A percentile compares a stretch with the other conserved stretches of the same genome.
These are phyloP conservation scores for Hepsetus odoe DNA, from an alignment of 2,113 vertebrate species.

Conservation along the genomic window DNA sequence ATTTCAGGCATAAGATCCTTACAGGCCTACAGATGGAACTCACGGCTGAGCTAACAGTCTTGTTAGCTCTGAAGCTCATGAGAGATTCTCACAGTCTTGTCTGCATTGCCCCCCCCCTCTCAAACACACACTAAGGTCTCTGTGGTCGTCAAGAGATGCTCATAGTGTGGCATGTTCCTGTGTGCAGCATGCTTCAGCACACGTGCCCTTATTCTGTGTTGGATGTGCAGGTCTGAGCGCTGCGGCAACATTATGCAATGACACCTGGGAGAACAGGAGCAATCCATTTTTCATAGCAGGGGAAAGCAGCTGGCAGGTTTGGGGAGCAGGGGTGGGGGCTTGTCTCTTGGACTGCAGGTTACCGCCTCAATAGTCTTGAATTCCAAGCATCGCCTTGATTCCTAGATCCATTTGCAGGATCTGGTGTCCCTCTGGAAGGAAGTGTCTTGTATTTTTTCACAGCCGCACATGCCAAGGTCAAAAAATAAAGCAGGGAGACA, in stretches of 20 bases:
- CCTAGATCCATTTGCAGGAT: not conserved
- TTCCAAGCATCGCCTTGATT: not conserved
- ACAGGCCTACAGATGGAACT: not conserved
- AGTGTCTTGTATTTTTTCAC: not conserved
- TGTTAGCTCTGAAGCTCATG: not conserved
- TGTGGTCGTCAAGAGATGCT: not conserved
- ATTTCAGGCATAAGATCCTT: conserved; percentile 15
- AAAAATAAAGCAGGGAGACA: not conserved
- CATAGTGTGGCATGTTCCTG: not conserved
- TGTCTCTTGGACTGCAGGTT: conserved; percentile 35
- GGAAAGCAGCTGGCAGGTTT: conserved; percentile 9
- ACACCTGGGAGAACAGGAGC: conserved; percentile 39
- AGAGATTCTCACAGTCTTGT: not conserved
- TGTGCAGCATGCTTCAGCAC: not conserved
- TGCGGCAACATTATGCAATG: conserved; percentile 39
- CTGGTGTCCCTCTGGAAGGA: not conserved
- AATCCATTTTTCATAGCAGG: conserved; percentile 41
- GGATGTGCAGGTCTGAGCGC: conserved; percentile 2
- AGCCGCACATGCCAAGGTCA: not conserved
- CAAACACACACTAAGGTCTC: not conserved
- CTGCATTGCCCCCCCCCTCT: not conserved
- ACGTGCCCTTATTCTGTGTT: conserved; percentile 29
- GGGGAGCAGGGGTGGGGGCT: not conserved
- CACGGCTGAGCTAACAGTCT: not conserved
- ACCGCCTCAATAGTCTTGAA: conserved; percentile 34